A percentile compares a stretch with the other conserved stretches of the same genome.
These are phyloP conservation scores for Actias luna DNA, from an alignment of 2,888 invertebrate genomes.

Conservation along the genomic window DNA sequence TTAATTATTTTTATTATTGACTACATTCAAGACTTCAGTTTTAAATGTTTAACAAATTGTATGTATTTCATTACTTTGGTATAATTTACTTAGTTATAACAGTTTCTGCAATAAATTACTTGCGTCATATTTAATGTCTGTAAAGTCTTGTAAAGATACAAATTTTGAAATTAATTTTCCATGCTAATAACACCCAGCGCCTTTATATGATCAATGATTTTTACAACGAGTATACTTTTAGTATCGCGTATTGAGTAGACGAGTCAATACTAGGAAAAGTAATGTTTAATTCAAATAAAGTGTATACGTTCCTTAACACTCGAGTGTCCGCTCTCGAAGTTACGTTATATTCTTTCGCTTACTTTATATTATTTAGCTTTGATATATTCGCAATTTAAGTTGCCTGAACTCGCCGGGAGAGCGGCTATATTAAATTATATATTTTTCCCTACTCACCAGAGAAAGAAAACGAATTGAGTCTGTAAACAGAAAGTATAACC, in stretches of 20 bases:
- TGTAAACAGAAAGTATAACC: constrained; percentile 49
- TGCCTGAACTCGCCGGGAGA: constrained; percentile 69
- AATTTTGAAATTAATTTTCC: no score
- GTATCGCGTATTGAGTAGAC: background rate
- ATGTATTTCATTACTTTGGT: no score
- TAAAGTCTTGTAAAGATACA: no score
- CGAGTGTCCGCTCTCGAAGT: constrained; percentile 54
- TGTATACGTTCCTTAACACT: constrained; percentile 39
- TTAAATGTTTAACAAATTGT: no score
- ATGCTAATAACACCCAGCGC: background rate
- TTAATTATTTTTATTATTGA: no score
- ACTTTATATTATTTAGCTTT: constrained; percentile 77
- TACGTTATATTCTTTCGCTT: constrained; percentile 69
- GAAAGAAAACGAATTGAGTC: constrained; percentile 56
- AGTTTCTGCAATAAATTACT: no score
- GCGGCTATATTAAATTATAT: constrained; percentile 71
- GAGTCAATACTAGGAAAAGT: background rate
- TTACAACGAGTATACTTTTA: background rate
- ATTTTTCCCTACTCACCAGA: constrained; percentile 55
- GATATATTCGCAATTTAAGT: constrained; percentile 79
- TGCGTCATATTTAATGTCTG: no score
- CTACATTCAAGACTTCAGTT: no score
- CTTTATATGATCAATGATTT: background rate
- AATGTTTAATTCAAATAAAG: constrained; percentile 11
- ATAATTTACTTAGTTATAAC: no score